Conservation (phyloP, 2,113 vertebrate species). For the Microcebus murinus region DNA sequence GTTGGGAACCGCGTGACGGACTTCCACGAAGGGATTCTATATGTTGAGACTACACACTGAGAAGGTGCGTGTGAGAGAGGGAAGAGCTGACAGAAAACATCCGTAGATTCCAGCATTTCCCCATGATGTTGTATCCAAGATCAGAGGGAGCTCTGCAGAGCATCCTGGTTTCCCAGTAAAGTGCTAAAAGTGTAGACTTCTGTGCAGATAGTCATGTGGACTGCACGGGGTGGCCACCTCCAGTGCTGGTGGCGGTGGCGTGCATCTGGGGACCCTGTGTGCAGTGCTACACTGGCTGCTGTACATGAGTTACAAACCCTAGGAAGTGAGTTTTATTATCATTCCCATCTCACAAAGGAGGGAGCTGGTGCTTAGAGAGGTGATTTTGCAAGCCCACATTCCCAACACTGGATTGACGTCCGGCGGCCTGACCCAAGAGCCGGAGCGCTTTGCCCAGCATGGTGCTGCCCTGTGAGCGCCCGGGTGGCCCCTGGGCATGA, state of each 20-base stretch:
- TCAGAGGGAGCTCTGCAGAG: background rate
- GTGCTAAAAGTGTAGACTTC: background rate
- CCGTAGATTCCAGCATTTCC: background rate
- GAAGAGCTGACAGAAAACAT: background rate
- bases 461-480: background rate
- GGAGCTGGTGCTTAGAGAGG: background rate
- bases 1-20: background rate
- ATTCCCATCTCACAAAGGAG: background rate
- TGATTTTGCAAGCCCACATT: background rate
- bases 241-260: fast-evolving
- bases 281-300: background rate
- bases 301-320: background rate
- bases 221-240: fast-evolving
- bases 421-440: background rate
- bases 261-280: too few species aligned
- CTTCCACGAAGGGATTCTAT: background rate
- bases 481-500: background rate
- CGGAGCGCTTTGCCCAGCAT: fast-evolving
- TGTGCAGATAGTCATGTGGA: background rate
- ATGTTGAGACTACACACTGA: background rate
- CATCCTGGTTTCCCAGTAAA: background rate
- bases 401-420: background rate
- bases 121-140: background rate
- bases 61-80: background rate
- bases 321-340: background rate